These are phyloP conservation scores for Drosophila recens DNA, from an alignment of 2,888 invertebrate species.

Conservation along the genomic window DNA sequence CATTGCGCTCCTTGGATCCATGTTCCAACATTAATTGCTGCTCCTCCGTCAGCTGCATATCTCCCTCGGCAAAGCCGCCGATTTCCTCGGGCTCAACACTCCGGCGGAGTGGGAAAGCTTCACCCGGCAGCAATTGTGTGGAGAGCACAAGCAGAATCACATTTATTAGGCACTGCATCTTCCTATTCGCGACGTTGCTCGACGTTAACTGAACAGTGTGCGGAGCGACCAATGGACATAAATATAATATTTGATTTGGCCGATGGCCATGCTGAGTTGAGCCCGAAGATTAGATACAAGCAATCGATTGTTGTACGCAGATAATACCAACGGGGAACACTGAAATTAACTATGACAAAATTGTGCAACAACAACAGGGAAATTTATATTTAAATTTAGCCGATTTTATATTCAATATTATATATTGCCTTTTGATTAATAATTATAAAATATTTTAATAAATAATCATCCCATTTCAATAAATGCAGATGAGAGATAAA, in stretches of 20 bases:
- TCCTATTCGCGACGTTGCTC: constrained; percentile 52
- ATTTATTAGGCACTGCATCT: constrained; percentile 37
- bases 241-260: constrained; percentile 51
- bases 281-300: constrained; percentile 48
- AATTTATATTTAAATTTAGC: too few species aligned
- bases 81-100: constrained; percentile 90
- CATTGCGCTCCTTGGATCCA: constrained; percentile 86
- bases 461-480: too few species aligned
- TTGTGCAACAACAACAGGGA: neutral
- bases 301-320: constrained; percentile 45
- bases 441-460: too few species aligned
- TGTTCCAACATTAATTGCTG: constrained; percentile 55
- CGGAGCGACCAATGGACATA: constrained; percentile 29
- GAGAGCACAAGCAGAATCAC: constrained; percentile 40
- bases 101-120: constrained; percentile 22
- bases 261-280: constrained; percentile 4
- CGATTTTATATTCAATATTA: too few species aligned
- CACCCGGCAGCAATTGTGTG: constrained; percentile 16
- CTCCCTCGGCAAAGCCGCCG: constrained; percentile 90
- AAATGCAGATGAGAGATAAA: too few species aligned
- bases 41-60: constrained; percentile 88
- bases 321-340: constrained; percentile 33
- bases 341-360: neutral
- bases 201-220: constrained; percentile 35
- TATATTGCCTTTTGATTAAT: too few species aligned